Evolutionary conservation across 2,797 vertebrate genomes (phyloP).

Genomic region (Rhynchotus rufescens): DNA sequence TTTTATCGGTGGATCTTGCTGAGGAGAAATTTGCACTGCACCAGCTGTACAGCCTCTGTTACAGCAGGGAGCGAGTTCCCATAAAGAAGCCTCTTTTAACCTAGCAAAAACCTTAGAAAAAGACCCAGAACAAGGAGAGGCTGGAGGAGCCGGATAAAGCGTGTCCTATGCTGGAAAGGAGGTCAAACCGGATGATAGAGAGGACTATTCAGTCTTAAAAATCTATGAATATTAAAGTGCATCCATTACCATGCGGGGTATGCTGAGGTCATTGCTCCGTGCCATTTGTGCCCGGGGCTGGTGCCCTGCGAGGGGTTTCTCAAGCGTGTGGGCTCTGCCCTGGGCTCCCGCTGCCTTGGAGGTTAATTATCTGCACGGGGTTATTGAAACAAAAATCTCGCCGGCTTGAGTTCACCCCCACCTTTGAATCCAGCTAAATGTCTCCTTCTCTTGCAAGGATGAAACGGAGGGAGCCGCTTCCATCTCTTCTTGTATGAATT

Average conservation of each 20-base stretch:
- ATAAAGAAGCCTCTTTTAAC: not conserved
- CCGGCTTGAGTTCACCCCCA: conserved; percentile 12
- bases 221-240: conserved; percentile 62
- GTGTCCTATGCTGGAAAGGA: conserved; percentile 29
- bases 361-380: conserved; percentile 54
- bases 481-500: not conserved
- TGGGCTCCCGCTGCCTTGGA: not conserved
- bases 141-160: not conserved
- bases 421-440: conserved; percentile 1
- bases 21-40: conserved; percentile 1
- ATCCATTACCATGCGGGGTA: conserved; percentile 49
- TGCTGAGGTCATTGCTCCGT: conserved; percentile 54
- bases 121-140: not conserved
- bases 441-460: not conserved
- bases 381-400: conserved; percentile 56
- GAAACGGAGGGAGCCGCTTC: not conserved
- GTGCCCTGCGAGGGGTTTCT: conserved; percentile 27
- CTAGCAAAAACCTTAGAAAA: not conserved
- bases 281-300: conserved; percentile 37
- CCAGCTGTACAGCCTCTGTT: not conserved
- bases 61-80: accelerated
- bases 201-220: conserved; percentile 47
- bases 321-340: not conserved
- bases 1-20: not conserved
- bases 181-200: conserved; percentile 53